phyloP scores from a whole-genome alignment of 2,113 vertebrate species.

The Bos taurus region ARS-UCD2.0 NC_037338.1:58123501-58124000 shows the following conservation, averaged over 20 bases:
- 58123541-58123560: background rate
- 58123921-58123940: background rate
- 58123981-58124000: too few species aligned
- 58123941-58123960: too few species aligned
- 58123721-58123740: background rate
- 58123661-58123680: background rate
- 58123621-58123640: background rate
- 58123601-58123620: background rate
- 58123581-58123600: background rate
- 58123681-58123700: background rate
- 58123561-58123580: background rate
- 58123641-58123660: background rate
- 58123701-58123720: background rate
- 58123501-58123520: too few species aligned
- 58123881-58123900: background rate
- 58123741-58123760: background rate
- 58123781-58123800: background rate
- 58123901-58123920: background rate
- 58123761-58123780: background rate
- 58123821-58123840: background rate
- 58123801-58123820: background rate
- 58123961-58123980: too few species aligned
- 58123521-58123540: too few species aligned
- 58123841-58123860: background rate
- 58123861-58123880: background rate